phyloP scores from a whole-genome alignment of 2,113 vertebrate genomes.

The Miniopterus natalensis region DNA sequence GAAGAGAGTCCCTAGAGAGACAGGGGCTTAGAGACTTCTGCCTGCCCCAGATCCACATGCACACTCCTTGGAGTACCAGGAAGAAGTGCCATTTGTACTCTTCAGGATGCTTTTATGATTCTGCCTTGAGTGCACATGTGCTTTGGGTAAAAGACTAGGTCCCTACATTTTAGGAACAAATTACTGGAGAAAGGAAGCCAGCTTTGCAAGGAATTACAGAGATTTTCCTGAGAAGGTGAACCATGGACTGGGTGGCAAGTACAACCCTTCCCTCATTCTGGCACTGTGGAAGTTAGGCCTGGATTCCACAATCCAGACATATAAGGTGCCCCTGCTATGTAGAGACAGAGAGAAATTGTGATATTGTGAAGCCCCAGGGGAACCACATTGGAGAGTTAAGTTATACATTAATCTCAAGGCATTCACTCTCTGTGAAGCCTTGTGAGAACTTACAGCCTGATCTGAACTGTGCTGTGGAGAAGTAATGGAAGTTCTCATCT shows the following conservation, averaged over 20 bases:
- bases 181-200: background rate
- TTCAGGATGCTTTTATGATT: background rate
- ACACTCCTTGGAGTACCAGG: background rate
- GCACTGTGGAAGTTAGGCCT: background rate
- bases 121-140: background rate
- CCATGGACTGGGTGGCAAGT: rapidly evolving
- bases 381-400: background rate
- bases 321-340: background rate
- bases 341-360: background rate
- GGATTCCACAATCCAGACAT: background rate
- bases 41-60: background rate
- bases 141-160: background rate
- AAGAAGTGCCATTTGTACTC: background rate
- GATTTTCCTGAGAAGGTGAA: background rate
- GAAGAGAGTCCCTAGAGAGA: background rate
- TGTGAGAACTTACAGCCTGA: background rate
- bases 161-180: background rate
- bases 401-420: background rate
- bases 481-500: background rate
- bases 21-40: background rate
- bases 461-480: background rate
- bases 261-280: background rate
- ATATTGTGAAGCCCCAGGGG: background rate
- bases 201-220: background rate
- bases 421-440: background rate